Conservation (phyloP, 1,140 invertebrate genomes). For the Calliphora vicina region DNA sequence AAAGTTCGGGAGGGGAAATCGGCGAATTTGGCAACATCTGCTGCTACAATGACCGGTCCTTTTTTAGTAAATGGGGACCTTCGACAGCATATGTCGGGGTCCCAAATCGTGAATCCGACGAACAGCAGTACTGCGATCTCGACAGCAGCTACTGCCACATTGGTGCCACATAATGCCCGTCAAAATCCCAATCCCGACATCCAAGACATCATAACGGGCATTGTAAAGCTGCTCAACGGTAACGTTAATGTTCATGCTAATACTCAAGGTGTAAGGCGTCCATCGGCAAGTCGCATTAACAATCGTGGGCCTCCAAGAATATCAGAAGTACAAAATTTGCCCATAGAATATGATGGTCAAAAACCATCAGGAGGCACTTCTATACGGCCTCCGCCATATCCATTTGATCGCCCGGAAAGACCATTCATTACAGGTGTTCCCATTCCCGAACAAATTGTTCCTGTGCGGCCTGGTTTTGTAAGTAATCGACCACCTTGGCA, state of each 20-base stretch:
- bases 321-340: slow-evolving; percentile 74
- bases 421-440: slow-evolving; percentile 74
- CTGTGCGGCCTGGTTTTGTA: slow-evolving; percentile 65
- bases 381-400: slow-evolving; percentile 67
- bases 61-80: slow-evolving; percentile 63
- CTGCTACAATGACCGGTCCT: slow-evolving; percentile 44
- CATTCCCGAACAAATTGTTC: slow-evolving; percentile 77
- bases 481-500: slow-evolving; percentile 71
- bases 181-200: slow-evolving; percentile 76
- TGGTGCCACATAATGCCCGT: slow-evolving; percentile 52
- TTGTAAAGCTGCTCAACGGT: slow-evolving; percentile 87
- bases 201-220: slow-evolving; percentile 89
- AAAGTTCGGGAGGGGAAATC: slow-evolving; percentile 48
- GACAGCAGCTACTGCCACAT: slow-evolving; percentile 51
- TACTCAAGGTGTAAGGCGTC: slow-evolving; percentile 67
- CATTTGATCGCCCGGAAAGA: slow-evolving; percentile 71
- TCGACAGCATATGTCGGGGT: slow-evolving; percentile 61
- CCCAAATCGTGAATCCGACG: slow-evolving; percentile 53
- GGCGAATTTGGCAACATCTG: slow-evolving; percentile 15
- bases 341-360: slow-evolving; percentile 74
- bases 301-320: slow-evolving; percentile 86
- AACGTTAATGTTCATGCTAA: slow-evolving; percentile 84
- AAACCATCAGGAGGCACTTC: slow-evolving; percentile 60
- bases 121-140: slow-evolving; percentile 56
- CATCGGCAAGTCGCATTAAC: slow-evolving; percentile 78